Base-by-base conservation (phyloP, 1,140 invertebrate genomes). In the Hirudo medicinalis region DNA sequence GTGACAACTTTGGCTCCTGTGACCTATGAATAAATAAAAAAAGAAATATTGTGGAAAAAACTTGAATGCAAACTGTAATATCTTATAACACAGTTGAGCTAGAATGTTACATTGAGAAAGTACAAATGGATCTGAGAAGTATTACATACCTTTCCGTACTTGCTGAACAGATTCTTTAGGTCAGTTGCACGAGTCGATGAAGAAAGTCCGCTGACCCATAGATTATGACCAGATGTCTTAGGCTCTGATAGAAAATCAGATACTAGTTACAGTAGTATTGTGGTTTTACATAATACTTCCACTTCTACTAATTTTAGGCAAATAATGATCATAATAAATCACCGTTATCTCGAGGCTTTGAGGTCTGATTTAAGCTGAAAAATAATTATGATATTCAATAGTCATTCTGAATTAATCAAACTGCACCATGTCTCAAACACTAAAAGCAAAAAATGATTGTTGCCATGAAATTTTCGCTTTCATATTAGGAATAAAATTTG, bases 1-100 rank as follows among this genome's bases (percentile, higher is more conserved):
- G 92, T 94, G 0, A 97, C 93, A n/a, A 97, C 90, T 84, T 96
- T 96, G 0, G 92, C 92, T 70, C 91, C 91, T 78, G 93, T 79
- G 19, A 87, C 84, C 85, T 86, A 60, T 15, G 72, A 66, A 75
- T 69, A 68, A 5, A 74, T 70, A 66, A 53, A 49, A 20, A 25
- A 68, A 17, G 69, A 40, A 72, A 36, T 53, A 63, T 63, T 20
- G 19, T 63, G 22, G 29, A 63, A 13, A 20, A 25, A 4, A 22
- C 15, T 4, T 60, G 55, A n/a, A 25, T 19, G 53, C 22, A 54
- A 70, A n/a, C 69, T 11, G 49, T 22, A 13, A 17, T 54, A 1
- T 55, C 55, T 54, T 13, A 22, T 25, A 22, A 0, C 55, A 55
- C 54, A 54, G 43, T 15, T 15, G 9, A 17, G 43, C 43, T 8